Evolutionary conservation across 2,113 vertebrate genomes (phyloP).

Genomic region (human): DNA sequence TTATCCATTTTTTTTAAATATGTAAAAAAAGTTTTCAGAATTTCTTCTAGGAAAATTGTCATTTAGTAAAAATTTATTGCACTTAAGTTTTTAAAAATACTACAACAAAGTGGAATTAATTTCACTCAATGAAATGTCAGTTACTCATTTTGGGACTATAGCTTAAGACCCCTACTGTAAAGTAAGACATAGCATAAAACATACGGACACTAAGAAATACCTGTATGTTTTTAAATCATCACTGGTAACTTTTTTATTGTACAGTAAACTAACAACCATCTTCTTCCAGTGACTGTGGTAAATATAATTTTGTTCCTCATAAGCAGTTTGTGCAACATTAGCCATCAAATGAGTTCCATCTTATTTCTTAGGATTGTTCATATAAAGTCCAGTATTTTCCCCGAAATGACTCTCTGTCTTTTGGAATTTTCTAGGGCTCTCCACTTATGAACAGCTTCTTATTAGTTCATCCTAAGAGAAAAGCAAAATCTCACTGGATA

Average conservation of each 20-base stretch:
- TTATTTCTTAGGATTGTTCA: not conserved
- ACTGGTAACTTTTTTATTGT: not conserved
- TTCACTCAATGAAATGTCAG: not conserved
- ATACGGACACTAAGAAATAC: not conserved
- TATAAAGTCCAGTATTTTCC: not conserved
- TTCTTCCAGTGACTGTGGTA: not conserved
- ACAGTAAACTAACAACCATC: not conserved
- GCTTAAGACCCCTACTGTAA: not conserved
- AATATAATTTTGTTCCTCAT: not conserved
- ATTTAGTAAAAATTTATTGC: not conserved
- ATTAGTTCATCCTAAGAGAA: not conserved
- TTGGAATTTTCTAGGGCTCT: not conserved
- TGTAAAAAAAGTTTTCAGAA: not conserved
- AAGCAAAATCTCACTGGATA: not conserved
- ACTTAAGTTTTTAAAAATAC: slow-evolving; percentile 1
- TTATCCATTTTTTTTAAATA: not conserved
- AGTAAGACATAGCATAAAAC: not conserved
- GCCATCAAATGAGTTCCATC: not conserved
- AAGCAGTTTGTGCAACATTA: not conserved
- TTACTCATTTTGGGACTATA: not conserved
- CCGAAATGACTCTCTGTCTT: not conserved
- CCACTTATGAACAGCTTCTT: not conserved
- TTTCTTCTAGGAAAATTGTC: not conserved
- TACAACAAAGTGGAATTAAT: not conserved
- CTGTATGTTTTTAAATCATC: not conserved